Conservation (phyloP, 2,888 invertebrate genomes). For the Drosophila mulleri region DNA sequence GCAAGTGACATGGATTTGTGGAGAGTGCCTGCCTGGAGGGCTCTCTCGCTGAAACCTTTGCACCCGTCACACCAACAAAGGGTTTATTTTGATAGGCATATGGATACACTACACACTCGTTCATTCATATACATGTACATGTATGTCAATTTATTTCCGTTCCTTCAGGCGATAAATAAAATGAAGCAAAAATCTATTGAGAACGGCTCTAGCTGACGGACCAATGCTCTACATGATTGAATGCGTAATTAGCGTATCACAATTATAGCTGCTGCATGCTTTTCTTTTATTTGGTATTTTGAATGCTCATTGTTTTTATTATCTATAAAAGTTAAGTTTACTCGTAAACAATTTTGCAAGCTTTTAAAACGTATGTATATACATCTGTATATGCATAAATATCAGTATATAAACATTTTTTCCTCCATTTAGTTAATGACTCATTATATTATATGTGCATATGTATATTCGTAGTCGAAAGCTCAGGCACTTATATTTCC, state of each 20-base stretch:
- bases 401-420: background rate
- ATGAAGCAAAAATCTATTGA: background rate
- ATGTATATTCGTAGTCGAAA: slow-evolving; percentile 1
- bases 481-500: slow-evolving; percentile 12
- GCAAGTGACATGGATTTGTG: slow-evolving; percentile 20
- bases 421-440: slow-evolving; percentile 31
- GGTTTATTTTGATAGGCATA: background rate
- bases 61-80: background rate
- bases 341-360: slow-evolving; percentile 16
- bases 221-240: background rate
- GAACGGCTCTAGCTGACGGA: background rate
- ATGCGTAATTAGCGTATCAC: too few species aligned
- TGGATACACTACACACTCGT: background rate
- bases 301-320: slow-evolving; percentile 16
- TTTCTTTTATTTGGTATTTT: background rate
- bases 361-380: background rate
- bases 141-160: background rate
- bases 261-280: background rate
- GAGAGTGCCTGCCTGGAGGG: background rate
- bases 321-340: slow-evolving; percentile 18
- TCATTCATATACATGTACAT: too few species aligned
- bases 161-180: background rate
- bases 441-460: slow-evolving; percentile 29
- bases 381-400: background rate
- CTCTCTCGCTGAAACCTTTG: background rate